Conservation (phyloP, 2,113 vertebrate species). For the Panthera uncia region DNA sequence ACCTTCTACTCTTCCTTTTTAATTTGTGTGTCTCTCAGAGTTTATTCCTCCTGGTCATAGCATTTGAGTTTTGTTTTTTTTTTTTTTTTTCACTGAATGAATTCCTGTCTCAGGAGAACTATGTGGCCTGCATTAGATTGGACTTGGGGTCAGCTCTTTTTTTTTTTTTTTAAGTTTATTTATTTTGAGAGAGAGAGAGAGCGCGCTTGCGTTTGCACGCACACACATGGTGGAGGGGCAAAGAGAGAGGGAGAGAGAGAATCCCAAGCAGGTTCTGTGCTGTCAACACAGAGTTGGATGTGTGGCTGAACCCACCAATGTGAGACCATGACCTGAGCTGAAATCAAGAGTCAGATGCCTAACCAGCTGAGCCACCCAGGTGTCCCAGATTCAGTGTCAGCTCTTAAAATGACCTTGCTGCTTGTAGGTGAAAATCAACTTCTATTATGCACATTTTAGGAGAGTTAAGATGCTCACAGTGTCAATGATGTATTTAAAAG, state of each 20-base stretch:
- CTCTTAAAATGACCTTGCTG: not conserved
- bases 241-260: too few relatives aligned
- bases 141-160: not conserved
- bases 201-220: too few relatives aligned
- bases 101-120: not conserved
- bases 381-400: too few relatives aligned
- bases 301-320: too few relatives aligned
- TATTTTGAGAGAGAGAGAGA: too few relatives aligned
- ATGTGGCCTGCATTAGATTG: not conserved
- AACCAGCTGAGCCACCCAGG: too few relatives aligned
- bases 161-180: too few relatives aligned
- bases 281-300: too few relatives aligned
- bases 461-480: constrained; percentile 2
- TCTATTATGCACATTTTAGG: not conserved
- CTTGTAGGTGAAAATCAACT: not conserved
- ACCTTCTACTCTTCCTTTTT: not conserved
- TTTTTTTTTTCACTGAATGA: not conserved
- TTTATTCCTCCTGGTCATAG: not conserved
- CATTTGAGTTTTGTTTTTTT: not conserved
- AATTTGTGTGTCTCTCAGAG: not conserved
- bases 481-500: not conserved
- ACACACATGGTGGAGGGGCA: too few relatives aligned
- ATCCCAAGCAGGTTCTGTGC: too few relatives aligned
- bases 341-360: too few relatives aligned
- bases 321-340: too few relatives aligned